Evolutionary conservation across 2,113 vertebrate genomes (phyloP), one percentile per base, ranked within the genome.

Genomic region (Setophaga kirtlandii): DNA sequence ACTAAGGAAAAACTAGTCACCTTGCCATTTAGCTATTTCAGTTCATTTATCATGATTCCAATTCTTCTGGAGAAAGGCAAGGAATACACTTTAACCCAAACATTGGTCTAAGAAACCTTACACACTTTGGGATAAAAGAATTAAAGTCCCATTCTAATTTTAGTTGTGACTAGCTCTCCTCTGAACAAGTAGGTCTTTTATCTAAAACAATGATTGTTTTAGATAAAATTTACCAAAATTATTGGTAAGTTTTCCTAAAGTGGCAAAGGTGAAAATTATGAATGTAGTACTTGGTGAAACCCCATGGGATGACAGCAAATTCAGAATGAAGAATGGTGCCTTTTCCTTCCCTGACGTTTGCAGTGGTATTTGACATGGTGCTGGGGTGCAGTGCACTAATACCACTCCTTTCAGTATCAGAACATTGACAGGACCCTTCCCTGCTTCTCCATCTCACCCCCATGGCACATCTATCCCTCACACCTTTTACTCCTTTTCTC

Each of bases 331-430:
- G 68, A 75, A 46, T 42, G 0, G 11, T 67, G 7, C 9, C 20
- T 4, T 33, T 13, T 52, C 69, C n/a, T 75, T 63, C n/a, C 37
- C 15, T 41, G 42, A 21, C 11, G 62, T 83, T 52, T 21, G 4
- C 65, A 49, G 37, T 3, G 53, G 8, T 47, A 25, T 78, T 81
- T 91, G 60, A 49, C 12, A 4, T 14, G 12, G 14, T 41, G 12
- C 6, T 79, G 47, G 52, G 11, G 0, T 75, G 49, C 44, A 14
- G 16, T 31, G 27, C 28, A 28, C 19, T 78, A 65, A 53, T 16
- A 14, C 4, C 0, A 2, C 9, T 82, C 27, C 24, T 70, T n/a
- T 69, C 3, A 0, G 19, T 50, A 16, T 27, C 24, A 16, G 52
- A 86, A 14, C 69, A 8, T 19, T 62, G 77, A 31, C 21, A 65